Conservation (phyloP, 2,113 vertebrate genomes). For the Otolemur garnettii region DNA sequence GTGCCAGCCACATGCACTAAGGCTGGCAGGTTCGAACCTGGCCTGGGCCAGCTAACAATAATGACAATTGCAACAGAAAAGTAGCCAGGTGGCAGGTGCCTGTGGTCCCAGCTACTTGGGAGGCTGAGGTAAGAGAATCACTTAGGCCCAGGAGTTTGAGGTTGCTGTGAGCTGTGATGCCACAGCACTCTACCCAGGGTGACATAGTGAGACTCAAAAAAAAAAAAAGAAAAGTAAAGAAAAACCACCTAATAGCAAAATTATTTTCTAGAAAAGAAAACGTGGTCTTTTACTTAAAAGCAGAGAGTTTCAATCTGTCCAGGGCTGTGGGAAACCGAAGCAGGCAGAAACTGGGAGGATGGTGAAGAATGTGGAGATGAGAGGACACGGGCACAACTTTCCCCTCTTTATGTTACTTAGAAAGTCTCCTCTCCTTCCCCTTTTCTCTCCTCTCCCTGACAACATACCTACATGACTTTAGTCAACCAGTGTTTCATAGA, state of each 20-base stretch:
- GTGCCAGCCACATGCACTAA: too few relatives aligned
- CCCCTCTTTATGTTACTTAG: accelerated
- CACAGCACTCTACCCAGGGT: too few relatives aligned
- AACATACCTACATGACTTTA: accelerated
- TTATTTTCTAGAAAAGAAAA: neutral
- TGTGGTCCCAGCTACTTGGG: too few relatives aligned
- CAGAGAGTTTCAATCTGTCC: accelerated
- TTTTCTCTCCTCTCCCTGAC: accelerated
- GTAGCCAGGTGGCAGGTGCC: too few relatives aligned
- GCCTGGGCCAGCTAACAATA: too few relatives aligned
- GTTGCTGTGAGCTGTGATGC: too few relatives aligned
- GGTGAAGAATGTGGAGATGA: accelerated
- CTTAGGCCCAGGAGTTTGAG: too few relatives aligned
- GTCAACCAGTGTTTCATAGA: neutral
- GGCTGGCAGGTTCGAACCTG: too few relatives aligned
- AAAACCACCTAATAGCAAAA: neutral
- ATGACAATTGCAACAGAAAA: too few relatives aligned
- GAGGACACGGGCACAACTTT: accelerated
- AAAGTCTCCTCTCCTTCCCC: neutral
- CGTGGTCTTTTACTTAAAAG: neutral
- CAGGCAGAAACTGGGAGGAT: accelerated
- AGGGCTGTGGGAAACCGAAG: accelerated
- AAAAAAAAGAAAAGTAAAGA: too few relatives aligned
- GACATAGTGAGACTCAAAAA: too few relatives aligned
- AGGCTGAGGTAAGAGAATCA: too few relatives aligned